phyloP scores from a whole-genome alignment of 2,797 vertebrate genomes.

The Chelmon rostratus region DNA sequence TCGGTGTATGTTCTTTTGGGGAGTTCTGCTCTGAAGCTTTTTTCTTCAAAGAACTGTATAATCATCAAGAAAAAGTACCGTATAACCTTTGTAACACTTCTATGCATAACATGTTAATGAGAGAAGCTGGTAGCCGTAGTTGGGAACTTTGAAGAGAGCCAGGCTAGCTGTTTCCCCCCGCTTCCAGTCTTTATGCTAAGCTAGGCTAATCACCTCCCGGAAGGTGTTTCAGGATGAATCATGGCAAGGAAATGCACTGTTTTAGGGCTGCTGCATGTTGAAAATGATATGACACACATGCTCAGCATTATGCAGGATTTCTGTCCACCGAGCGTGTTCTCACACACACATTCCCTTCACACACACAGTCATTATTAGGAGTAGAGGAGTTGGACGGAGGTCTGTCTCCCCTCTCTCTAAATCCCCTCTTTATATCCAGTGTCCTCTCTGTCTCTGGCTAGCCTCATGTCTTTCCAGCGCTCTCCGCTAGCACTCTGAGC shows the following conservation, averaged over 20 bases:
- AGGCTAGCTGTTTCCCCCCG: not conserved
- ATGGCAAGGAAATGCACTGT: not conserved
- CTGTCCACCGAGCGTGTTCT: not conserved
- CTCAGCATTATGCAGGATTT: constrained; percentile 12
- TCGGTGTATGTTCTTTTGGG: too few species aligned
- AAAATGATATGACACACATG: constrained; percentile 18
- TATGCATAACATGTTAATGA: not conserved
- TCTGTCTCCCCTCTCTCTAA: constrained; percentile 31
- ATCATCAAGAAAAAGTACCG: too few species aligned
- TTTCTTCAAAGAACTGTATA: too few species aligned
- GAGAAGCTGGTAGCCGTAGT: not conserved
- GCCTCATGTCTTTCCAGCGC: constrained; percentile 41
- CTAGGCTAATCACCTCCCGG: not conserved
- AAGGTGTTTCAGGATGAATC: not conserved
- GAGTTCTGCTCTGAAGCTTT: too few species aligned
- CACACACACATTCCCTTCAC: not conserved
- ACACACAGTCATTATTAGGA: constrained; percentile 5
- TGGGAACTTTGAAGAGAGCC: not conserved
- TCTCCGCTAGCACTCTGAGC: constrained; percentile 42
- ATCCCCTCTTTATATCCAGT: constrained; percentile 50
- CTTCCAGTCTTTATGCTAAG: not conserved
- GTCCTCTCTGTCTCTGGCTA: constrained; percentile 55
- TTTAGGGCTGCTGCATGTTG: not conserved
- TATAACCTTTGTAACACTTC: too few species aligned
- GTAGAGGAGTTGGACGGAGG: constrained; percentile 16